Evolutionary conservation across 2,888 invertebrate species (phyloP).

Genomic region (Zygogramma bicolorata): DNA sequence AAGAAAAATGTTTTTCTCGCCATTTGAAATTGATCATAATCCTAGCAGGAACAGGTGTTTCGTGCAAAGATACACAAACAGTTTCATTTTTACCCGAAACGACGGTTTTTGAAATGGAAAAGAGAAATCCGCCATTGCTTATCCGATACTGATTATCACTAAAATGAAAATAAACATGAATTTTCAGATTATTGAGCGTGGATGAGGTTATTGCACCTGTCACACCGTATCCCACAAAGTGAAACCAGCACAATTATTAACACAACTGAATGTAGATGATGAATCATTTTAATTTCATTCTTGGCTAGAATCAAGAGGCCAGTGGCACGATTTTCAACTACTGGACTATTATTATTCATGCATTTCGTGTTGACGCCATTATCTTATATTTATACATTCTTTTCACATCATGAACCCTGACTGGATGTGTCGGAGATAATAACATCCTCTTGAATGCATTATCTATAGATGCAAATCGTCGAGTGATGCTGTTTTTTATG

Average conservation of each 20-base stretch:
- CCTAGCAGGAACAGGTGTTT: conserved; percentile 53
- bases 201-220: background rate
- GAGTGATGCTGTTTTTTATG: background rate
- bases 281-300: background rate
- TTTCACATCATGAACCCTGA: conserved; percentile 8
- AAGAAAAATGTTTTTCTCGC: conserved; percentile 57
- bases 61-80: conserved; percentile 61
- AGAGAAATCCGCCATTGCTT: conserved; percentile 58
- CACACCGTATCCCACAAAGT: background rate
- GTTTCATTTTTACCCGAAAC: conserved; percentile 61
- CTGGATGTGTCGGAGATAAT: conserved; percentile 1
- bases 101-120: conserved; percentile 61
- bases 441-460: background rate
- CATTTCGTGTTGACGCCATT: background rate
- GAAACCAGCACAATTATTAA: background rate
- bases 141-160: conserved; percentile 28
- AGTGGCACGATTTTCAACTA: background rate
- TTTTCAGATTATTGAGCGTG: background rate
- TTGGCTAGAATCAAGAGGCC: background rate
- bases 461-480: background rate
- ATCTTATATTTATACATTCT: conserved; percentile 3
- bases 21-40: conserved; percentile 60
- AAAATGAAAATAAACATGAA: conserved; percentile 5
- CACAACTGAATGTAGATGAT: background rate
- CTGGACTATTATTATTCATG: background rate